A percentile compares a stretch with the other conserved stretches of the same genome.
Conservation (phyloP, 2,113 vertebrate genomes). For the Catharus minimus region DNA sequence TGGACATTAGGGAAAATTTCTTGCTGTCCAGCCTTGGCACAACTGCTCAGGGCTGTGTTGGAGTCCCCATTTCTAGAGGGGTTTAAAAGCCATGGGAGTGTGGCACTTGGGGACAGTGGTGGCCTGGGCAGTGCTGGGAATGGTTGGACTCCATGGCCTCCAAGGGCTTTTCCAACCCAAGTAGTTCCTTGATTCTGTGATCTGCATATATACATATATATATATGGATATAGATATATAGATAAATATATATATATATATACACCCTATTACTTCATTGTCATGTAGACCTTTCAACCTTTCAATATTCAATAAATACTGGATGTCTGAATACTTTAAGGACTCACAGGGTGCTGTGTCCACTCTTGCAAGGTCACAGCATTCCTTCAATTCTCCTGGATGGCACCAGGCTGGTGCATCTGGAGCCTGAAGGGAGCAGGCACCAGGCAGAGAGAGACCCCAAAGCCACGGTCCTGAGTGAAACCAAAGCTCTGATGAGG, state of each 20-base stretch:
- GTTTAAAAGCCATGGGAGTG: background rate
- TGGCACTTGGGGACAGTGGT: background rate
- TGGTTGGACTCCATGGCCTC: rapidly evolving
- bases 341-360: background rate
- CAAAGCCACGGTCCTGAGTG: rapidly evolving
- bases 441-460: background rate
- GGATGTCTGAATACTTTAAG: rapidly evolving
- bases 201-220: no score
- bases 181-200: background rate
- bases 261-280: background rate
- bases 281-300: background rate
- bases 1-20: background rate
- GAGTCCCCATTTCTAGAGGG: no score
- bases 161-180: background rate
- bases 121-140: background rate
- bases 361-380: background rate
- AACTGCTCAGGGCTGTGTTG: background rate
- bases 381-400: rapidly evolving
- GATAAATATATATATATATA: no score
- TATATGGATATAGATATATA: no score
- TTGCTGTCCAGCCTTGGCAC: rapidly evolving
- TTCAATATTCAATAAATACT: no score
- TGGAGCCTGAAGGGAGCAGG: background rate
- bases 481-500: background rate
- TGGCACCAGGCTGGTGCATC: background rate